Evolutionary conservation across 2,113 vertebrate genomes (phyloP), one percentile per base, ranked within the genome.

Genomic region (Tor tambroides): DNA sequence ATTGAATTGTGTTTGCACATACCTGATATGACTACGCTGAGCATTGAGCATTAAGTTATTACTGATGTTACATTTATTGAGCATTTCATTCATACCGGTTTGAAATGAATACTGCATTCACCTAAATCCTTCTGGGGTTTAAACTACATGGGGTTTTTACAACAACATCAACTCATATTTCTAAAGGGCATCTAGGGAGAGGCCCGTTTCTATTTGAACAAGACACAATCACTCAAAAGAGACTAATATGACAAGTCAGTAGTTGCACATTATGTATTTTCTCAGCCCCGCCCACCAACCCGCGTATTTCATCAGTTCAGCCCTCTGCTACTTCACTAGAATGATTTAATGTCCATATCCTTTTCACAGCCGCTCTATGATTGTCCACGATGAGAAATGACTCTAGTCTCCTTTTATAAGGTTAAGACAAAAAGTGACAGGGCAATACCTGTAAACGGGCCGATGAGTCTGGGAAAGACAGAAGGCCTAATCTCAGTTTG

Each of bases 401-500:
- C n/a, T 67, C 41, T 12, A 79, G 67, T 87, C 28, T 86, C 84
- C 77, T 83, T 77, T 59, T 63, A 85, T 65, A 35, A 83, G 84
- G 71, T 54, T 65, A 87, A 75, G 88, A 87, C 82, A 89, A 90
- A 90, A 84, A 41, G 84, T 46, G 35, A 38, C 59, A 59, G 28
- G 26, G 23, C 74, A 72, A 32, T 85, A 71, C 72, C 77, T 85
- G 84, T 72, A 82, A 90, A 87, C 26, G 82, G 69, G 67, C 49
- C 23, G 81, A 77, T 72, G 87, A 85, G 75, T 87, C 84, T 91
- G 85, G 89, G 84, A 90, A 91, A 93, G 93, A 91, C 85, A 89
- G 91, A 93, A 92, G 90, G 88, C 85, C 74, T 74, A 84, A 87
- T 91, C 90, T 90, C 75, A 90, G 83, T 46, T 86, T 88, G 90